These are phyloP conservation scores for Diuraphis noxia DNA, from an alignment of 1,140 invertebrate species.

Conservation along the genomic window DNA sequence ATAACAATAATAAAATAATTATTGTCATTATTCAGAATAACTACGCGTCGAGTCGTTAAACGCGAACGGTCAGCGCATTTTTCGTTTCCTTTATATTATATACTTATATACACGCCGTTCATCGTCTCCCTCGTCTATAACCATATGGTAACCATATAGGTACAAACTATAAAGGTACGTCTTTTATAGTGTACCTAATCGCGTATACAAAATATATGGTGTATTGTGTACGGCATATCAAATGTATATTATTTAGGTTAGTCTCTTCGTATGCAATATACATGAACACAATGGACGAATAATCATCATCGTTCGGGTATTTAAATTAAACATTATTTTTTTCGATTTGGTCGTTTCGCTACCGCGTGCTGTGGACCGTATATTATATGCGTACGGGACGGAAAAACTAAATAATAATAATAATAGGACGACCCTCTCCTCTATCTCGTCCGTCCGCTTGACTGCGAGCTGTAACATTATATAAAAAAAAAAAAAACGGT, in stretches of 20 bases:
- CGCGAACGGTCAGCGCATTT: background rate
- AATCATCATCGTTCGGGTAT: background rate
- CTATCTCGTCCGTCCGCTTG: background rate
- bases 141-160: background rate
- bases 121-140: background rate
- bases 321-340: constrained; percentile 7
- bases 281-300: background rate
- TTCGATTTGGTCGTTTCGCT: background rate
- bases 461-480: background rate
- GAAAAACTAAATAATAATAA: background rate
- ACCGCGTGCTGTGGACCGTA: background rate
- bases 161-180: background rate
- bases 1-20: background rate
- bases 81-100: background rate
- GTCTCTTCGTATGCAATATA: background rate
- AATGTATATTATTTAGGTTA: background rate
- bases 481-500: no score
- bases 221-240: background rate
- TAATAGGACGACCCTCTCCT: background rate
- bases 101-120: background rate
- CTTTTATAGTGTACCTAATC: background rate
- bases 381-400: background rate
- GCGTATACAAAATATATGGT: background rate
- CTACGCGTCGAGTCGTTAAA: background rate
- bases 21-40: background rate